Conservation (phyloP, 2,888 invertebrate genomes). For the Caenorhabditis sp. region DNA sequence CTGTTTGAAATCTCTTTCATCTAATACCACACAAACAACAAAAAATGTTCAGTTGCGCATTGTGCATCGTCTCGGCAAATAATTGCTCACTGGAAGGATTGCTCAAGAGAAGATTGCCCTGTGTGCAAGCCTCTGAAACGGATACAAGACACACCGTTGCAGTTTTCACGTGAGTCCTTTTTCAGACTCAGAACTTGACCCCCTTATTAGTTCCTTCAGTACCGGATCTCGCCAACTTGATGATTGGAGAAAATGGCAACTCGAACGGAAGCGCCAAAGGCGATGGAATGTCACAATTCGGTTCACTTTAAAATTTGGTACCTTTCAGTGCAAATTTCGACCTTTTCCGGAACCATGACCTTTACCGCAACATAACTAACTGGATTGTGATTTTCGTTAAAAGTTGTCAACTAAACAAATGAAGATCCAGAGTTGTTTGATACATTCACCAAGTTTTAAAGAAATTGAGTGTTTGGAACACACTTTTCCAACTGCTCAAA, state of each 20-base stretch:
- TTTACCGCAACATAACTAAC: too few relatives aligned
- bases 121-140: slow-evolving; percentile 97
- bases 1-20: slow-evolving; percentile 60
- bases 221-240: slow-evolving; percentile 38
- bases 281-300: slow-evolving; percentile 49
- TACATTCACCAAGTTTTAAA: too few relatives aligned
- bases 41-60: slow-evolving; percentile 88
- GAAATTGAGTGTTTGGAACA: too few relatives aligned
- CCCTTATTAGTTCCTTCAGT: slow-evolving; percentile 19
- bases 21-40: slow-evolving; percentile 48
- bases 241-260: slow-evolving; percentile 48
- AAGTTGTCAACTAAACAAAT: too few relatives aligned
- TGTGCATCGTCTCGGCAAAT: slow-evolving; percentile 99
- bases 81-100: slow-evolving; percentile 99
- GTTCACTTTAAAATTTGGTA: too few relatives aligned
- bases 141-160: slow-evolving; percentile 86
- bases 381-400: too few relatives aligned
- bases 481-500: too few relatives aligned
- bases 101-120: slow-evolving; percentile 95
- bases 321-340: too few relatives aligned
- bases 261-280: slow-evolving; percentile 54
- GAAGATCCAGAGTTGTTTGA: too few relatives aligned
- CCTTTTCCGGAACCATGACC: too few relatives aligned
- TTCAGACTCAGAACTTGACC: background rate
- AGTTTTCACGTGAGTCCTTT: slow-evolving; percentile 39